Percentiles rank a stretch among this genome's conserved stretches.
phyloP scores from a whole-genome alignment of 2,888 invertebrate genomes.

The Pemphredon lugubris region DNA sequence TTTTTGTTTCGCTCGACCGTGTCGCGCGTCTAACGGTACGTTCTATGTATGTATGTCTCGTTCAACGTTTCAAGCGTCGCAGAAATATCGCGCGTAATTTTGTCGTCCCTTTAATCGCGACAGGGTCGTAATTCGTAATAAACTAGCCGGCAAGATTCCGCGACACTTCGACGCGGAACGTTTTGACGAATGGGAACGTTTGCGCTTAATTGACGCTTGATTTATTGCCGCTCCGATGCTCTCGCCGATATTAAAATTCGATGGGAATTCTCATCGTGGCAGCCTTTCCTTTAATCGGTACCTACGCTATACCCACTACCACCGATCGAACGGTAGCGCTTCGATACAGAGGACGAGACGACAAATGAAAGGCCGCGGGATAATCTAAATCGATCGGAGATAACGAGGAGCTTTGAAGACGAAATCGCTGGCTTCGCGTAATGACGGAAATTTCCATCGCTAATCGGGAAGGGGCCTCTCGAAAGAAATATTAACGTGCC shows the following conservation, averaged over 20 bases:
- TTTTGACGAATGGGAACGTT: too few species aligned
- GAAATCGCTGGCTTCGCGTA: not conserved
- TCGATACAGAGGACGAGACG: constrained; percentile 36
- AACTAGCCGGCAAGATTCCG: too few species aligned
- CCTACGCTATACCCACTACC: too few species aligned
- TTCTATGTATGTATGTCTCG: too few species aligned
- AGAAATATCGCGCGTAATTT: not conserved
- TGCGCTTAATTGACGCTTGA: constrained; percentile 41
- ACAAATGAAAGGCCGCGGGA: constrained; percentile 36
- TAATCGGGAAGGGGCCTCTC: constrained; percentile 9
- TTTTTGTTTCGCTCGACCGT: constrained; percentile 10
- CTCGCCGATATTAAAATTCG: constrained; percentile 12
- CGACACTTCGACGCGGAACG: too few species aligned
- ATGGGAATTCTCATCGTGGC: constrained; percentile 29
- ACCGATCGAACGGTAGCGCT: constrained; percentile 40
- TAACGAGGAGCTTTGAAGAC: constrained; percentile 2
- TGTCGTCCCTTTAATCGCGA: too few species aligned
- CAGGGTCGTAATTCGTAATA: too few species aligned
- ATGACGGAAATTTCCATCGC: constrained; percentile 20
- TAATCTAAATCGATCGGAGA: constrained; percentile 45
- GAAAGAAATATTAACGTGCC: constrained; percentile 35
- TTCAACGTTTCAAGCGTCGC: not conserved
- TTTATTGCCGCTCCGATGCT: constrained; percentile 23
- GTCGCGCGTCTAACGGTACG: not conserved
- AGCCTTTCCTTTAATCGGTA: constrained; percentile 12